These are phyloP conservation scores for Pagetopsis macropterus DNA, from an alignment of 2,797 vertebrate species.

Conservation along the genomic window DNA sequence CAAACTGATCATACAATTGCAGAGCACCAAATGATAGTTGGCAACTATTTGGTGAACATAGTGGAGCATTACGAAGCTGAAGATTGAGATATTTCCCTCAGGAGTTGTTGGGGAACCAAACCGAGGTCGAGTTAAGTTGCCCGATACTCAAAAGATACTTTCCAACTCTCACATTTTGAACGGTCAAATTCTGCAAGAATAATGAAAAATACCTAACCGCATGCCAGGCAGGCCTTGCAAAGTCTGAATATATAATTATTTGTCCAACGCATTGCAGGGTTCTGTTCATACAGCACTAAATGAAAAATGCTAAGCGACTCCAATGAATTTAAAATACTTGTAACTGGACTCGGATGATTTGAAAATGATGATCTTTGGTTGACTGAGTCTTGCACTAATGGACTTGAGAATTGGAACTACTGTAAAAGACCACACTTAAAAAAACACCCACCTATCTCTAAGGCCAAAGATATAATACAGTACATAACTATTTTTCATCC, in stretches of 20 bases:
- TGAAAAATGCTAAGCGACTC: not conserved
- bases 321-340: not conserved
- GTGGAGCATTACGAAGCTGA: not conserved
- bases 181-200: not conserved
- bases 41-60: not conserved
- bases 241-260: conserved; percentile 10
- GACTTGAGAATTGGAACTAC: too few species aligned
- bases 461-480: too few species aligned
- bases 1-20: not conserved
- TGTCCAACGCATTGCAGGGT: not conserved
- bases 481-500: not conserved
- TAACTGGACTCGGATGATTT: conserved; percentile 6
- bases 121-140: not conserved
- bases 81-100: not conserved
- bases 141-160: not conserved
- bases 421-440: too few species aligned
- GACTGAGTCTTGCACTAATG: not conserved
- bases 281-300: not conserved
- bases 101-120: not conserved
- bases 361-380: not conserved
- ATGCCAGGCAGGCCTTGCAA: too few species aligned
- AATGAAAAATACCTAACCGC: not conserved
- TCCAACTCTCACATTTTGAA: not conserved
- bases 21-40: not conserved
- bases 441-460: too few species aligned